These are phyloP conservation scores for Macrosoma leucophasiata DNA, from an alignment of 2,888 invertebrate genomes.

Conservation along the genomic window DNA sequence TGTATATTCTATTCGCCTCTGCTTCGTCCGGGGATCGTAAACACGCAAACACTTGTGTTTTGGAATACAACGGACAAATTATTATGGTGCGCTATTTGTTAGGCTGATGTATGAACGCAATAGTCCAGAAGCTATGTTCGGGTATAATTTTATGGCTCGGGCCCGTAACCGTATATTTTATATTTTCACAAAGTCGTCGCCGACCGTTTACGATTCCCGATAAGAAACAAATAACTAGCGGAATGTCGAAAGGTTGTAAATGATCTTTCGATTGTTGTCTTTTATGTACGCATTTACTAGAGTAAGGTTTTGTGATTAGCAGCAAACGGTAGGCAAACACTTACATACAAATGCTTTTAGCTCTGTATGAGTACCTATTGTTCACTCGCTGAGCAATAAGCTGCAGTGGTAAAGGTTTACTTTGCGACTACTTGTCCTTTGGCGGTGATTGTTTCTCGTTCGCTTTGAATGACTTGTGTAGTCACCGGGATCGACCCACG, in stretches of 20 bases:
- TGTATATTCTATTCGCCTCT: slow-evolving; percentile 69
- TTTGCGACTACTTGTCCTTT: no score
- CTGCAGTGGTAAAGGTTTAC: no score
- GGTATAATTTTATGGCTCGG: slow-evolving; percentile 2
- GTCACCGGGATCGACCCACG: no score
- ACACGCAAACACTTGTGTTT: slow-evolving; percentile 65
- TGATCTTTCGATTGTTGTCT: no score
- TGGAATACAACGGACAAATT: slow-evolving; percentile 51
- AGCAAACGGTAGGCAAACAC: slow-evolving; percentile 44
- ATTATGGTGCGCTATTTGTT: slow-evolving; percentile 32
- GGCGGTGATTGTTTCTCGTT: no score
- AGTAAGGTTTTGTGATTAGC: slow-evolving; percentile 34
- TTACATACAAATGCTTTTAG: slow-evolving; percentile 50
- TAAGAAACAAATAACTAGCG: no score
- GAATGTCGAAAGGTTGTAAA: no score
- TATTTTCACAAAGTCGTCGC: no score
- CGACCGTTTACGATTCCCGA: no score
- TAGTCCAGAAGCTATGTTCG: slow-evolving; percentile 1
- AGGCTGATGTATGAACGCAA: slow-evolving; percentile 21
- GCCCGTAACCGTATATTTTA: no score
- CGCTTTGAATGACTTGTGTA: no score
- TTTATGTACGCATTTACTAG: no score
- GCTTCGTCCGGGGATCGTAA: slow-evolving; percentile 62
- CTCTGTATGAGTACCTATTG: slow-evolving; percentile 46
- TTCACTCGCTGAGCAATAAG: slow-evolving; percentile 38